Percentiles rank a stretch among this genome's conserved stretches.
Evolutionary conservation across 2,797 vertebrate species (phyloP).

Genomic region (Australoheros facetus): DNA sequence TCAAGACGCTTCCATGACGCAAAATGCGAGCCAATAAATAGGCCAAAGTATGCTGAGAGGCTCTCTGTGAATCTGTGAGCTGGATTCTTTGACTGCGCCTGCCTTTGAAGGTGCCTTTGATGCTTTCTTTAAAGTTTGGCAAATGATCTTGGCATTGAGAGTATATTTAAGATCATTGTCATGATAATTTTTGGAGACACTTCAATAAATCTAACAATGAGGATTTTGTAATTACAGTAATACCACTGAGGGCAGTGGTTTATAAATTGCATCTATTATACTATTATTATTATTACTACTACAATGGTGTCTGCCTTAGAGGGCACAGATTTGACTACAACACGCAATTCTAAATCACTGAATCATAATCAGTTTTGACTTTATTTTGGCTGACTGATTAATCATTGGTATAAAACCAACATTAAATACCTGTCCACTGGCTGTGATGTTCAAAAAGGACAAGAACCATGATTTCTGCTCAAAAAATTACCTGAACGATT

Average conservation of each 20-base stretch:
- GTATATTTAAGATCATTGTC: slow-evolving; percentile 68
- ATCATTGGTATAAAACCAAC: background rate
- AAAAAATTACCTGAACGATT: background rate
- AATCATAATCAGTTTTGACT: background rate
- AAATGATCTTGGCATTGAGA: slow-evolving; percentile 61
- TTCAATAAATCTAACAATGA: slow-evolving; percentile 61
- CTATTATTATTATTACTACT: slow-evolving; percentile 17
- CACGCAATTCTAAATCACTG: background rate
- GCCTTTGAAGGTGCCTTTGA: slow-evolving; percentile 73
- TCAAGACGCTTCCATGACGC: slow-evolving; percentile 58
- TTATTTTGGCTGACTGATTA: background rate
- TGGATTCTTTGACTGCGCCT: slow-evolving; percentile 50
- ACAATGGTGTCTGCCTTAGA: slow-evolving; percentile 34
- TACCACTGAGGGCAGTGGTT: slow-evolving; percentile 15
- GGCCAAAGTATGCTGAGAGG: slow-evolving; percentile 68
- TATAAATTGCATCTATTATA: slow-evolving; percentile 30
- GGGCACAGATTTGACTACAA: slow-evolving; percentile 7
- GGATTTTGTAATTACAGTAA: slow-evolving; percentile 38
- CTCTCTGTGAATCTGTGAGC: slow-evolving; percentile 58
- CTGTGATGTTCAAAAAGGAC: background rate
- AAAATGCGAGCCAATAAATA: slow-evolving; percentile 62
- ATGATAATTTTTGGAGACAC: slow-evolving; percentile 67
- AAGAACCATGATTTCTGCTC: background rate
- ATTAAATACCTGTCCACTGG: background rate
- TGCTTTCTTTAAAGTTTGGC: slow-evolving; percentile 68